A percentile compares a stretch with the other conserved stretches of the same genome.
phyloP scores from a whole-genome alignment of 2,888 invertebrate genomes.

The Rhyacophila evoluta region DNA sequence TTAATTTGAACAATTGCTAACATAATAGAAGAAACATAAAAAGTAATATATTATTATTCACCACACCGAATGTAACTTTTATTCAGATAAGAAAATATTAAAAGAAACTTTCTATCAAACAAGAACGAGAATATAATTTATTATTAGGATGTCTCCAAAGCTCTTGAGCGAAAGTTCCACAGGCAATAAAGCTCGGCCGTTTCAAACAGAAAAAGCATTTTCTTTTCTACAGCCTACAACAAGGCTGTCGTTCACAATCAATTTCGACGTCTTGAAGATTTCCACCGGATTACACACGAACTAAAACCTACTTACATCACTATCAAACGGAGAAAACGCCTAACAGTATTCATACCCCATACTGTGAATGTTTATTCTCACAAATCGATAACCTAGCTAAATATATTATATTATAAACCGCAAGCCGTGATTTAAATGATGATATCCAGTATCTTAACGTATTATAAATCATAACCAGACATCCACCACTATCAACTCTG shows the following conservation, averaged over 20 bases:
- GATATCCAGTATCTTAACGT: no score
- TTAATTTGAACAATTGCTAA: constrained; percentile 12
- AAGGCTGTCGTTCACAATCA: constrained; percentile 11
- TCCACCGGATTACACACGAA: constrained; percentile 3
- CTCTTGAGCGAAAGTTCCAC: constrained; percentile 11
- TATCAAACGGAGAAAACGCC: not conserved
- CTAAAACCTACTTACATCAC: not conserved
- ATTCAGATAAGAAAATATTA: constrained; percentile 22
- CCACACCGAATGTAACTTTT: constrained; percentile 12
- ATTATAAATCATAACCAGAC: no score
- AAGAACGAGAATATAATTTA: constrained; percentile 19
- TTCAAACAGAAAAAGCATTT: constrained; percentile 7
- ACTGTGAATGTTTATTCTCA: no score
- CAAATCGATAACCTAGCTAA: no score
- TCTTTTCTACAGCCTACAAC: constrained; percentile 24
- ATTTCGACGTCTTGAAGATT: constrained; percentile 12
- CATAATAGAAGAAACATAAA: constrained; percentile 18
- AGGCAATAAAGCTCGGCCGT: constrained; percentile 14
- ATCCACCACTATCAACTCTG: no score
- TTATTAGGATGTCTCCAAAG: constrained; percentile 24
- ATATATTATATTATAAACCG: no score
- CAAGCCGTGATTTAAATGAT: no score
- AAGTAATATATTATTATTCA: constrained; percentile 24
- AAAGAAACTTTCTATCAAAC: constrained; percentile 24
- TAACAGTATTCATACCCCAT: not conserved